These are phyloP conservation scores for Brachionus koreanus DNA, from an alignment of 1,140 invertebrate genomes.

Conservation along the genomic window DNA sequence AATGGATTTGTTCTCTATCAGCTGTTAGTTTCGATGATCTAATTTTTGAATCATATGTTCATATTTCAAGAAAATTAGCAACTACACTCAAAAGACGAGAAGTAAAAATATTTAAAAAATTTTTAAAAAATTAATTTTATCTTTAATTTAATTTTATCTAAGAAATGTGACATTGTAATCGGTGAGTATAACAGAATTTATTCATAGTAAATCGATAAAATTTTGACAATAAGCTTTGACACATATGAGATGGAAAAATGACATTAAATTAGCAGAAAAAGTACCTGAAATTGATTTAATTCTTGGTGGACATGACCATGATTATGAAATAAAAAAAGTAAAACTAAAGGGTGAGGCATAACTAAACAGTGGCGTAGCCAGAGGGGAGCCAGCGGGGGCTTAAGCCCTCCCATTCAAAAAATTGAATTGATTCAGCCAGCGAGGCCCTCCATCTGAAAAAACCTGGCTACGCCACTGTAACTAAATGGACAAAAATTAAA, in stretches of 20 bases:
- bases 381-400: too few relatives aligned
- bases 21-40: conserved; percentile 83
- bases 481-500: too few relatives aligned
- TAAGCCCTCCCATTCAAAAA: too few relatives aligned
- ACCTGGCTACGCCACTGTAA: too few relatives aligned
- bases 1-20: conserved; percentile 81
- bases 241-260: conserved; percentile 85
- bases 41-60: conserved; percentile 75
- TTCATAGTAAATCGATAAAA: conserved; percentile 70
- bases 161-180: conserved; percentile 25
- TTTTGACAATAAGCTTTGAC: conserved; percentile 75
- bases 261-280: conserved; percentile 73
- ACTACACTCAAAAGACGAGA: neutral
- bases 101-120: conserved; percentile 14
- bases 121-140: too few relatives aligned
- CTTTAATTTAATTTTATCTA: neutral
- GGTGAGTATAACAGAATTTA: conserved; percentile 31
- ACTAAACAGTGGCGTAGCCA: too few relatives aligned
- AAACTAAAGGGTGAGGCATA: too few relatives aligned
- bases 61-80: conserved; percentile 2
- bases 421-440: too few relatives aligned
- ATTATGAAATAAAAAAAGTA: conserved; percentile 53
- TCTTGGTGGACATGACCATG: conserved; percentile 65
- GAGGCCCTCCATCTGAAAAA: too few relatives aligned
- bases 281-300: conserved; percentile 78